These are phyloP conservation scores for Parasteatoda tepidariorum DNA, from an alignment of 1,140 invertebrate species.

Conservation along the genomic window DNA sequence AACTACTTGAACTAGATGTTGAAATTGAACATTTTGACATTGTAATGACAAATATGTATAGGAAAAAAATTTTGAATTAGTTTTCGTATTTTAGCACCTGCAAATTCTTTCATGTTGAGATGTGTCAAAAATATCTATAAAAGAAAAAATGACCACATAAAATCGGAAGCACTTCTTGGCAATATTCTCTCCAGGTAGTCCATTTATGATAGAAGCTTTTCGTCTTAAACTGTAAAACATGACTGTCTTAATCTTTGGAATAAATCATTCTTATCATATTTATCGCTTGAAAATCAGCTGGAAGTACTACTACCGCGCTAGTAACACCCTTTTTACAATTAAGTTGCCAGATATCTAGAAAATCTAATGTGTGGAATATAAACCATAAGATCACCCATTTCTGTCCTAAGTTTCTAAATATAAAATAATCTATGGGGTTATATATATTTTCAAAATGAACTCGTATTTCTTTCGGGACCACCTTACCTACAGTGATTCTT, in stretches of 20 bases:
- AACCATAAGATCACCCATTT: not conserved
- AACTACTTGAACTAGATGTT: too few species aligned
- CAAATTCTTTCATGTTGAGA: too few species aligned
- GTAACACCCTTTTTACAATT: constrained; percentile 29
- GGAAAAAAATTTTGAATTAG: too few species aligned
- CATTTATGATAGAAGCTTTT: not conserved
- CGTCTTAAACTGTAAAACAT: not conserved
- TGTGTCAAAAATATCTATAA: too few species aligned
- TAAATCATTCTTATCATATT: constrained; percentile 17
- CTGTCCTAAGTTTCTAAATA: constrained; percentile 4
- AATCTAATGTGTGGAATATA: constrained; percentile 1
- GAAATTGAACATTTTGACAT: too few species aligned
- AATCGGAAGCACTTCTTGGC: not conserved
- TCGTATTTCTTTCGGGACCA: constrained; percentile 42
- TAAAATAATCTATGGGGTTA: constrained; percentile 41
- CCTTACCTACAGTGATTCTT: constrained; percentile 14
- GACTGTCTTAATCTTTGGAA: not conserved
- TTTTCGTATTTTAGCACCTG: too few species aligned
- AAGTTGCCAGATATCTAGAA: not conserved
- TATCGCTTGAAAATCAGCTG: not conserved
- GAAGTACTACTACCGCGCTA: not conserved
- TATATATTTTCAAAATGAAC: constrained; percentile 22
- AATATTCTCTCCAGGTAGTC: not conserved
- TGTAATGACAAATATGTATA: too few species aligned
- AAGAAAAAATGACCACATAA: too few species aligned